Evolutionary conservation across 2,113 vertebrate genomes (phyloP).

Genomic region (Pavo muticus): DNA sequence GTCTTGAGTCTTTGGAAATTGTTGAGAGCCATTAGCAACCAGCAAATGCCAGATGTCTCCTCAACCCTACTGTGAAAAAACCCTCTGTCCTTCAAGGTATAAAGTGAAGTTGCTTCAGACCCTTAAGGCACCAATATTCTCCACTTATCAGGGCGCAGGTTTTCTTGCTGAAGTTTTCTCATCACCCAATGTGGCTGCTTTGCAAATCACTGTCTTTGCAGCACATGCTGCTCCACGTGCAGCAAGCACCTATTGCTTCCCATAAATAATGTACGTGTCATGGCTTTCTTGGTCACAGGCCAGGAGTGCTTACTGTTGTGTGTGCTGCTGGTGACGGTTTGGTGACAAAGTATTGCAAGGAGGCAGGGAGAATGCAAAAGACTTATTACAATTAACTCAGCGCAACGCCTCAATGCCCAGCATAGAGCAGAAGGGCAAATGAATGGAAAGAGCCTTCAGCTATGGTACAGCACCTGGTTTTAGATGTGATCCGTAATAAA

Average conservation of each 20-base stretch:
- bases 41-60: not conserved
- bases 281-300: not conserved
- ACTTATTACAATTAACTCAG: not conserved
- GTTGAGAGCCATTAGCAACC: not conserved
- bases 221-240: accelerated
- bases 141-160: not conserved
- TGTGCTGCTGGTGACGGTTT: not conserved
- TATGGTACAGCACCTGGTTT: not conserved
- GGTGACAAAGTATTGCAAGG: not conserved
- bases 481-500: not conserved
- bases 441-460: not conserved
- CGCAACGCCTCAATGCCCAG: accelerated
- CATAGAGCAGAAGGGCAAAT: not conserved
- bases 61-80: not conserved
- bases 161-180: not conserved
- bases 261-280: accelerated
- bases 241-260: not conserved
- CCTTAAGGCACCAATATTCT: not conserved
- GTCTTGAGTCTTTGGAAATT: accelerated
- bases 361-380: not conserved
- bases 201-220: not conserved
- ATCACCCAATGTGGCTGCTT: not conserved
- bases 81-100: not conserved
- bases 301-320: not conserved
- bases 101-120: not conserved